Evolutionary conservation across 2,113 vertebrate genomes (phyloP).

Genomic region (Notarius quadriscutis): DNA sequence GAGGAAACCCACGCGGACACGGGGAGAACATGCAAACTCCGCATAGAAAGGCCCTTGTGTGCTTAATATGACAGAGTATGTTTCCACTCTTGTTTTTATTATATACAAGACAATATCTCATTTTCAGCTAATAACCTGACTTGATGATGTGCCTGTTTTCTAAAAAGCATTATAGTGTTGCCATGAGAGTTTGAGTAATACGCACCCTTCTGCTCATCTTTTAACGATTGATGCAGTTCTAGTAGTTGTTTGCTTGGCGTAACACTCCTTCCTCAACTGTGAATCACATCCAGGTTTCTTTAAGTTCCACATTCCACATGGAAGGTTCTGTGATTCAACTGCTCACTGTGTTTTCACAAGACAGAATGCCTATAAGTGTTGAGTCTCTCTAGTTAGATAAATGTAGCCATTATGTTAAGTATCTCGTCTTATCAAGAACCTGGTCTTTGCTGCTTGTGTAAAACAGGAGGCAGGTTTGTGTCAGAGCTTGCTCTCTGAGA

Average conservation of each 20-base stretch:
- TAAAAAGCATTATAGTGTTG: not conserved
- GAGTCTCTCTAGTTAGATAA: not conserved
- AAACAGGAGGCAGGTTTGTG: slow-evolving; percentile 38
- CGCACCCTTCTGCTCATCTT: not conserved
- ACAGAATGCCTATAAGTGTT: not conserved
- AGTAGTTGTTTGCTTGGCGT: not conserved
- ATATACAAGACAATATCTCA: not conserved
- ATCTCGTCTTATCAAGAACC: slow-evolving; percentile 44
- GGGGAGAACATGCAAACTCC: no score
- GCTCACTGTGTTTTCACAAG: not conserved
- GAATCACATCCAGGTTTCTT: not conserved
- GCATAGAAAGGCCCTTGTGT: no score
- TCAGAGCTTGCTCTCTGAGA: slow-evolving; percentile 19
- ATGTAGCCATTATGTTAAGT: slow-evolving; percentile 28
- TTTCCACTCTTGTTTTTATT: not conserved
- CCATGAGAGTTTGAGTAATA: not conserved
- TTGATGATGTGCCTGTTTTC: not conserved
- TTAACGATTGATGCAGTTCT: not conserved
- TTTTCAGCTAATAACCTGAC: not conserved
- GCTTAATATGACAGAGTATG: not conserved
- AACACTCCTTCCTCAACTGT: not conserved
- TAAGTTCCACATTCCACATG: not conserved
- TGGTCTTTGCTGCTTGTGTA: slow-evolving; percentile 27
- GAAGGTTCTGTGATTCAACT: not conserved
- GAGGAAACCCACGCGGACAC: no score